Conservation (phyloP, 2,888 invertebrate genomes). For the Stenurella melanura region DNA sequence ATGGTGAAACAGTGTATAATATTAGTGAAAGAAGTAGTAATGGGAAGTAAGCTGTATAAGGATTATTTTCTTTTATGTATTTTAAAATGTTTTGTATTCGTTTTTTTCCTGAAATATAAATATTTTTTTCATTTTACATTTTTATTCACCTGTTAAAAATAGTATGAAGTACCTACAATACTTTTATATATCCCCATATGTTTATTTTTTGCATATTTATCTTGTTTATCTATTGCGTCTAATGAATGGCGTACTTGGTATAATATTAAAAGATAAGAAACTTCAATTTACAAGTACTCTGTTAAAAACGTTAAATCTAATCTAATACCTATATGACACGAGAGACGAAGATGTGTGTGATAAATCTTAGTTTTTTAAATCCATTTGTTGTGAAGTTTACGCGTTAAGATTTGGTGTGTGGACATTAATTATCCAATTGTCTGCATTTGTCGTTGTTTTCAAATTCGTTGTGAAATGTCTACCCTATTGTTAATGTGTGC, state of each 20-base stretch:
- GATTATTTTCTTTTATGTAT: no score
- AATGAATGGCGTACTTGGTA: not conserved
- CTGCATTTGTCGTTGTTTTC: not conserved
- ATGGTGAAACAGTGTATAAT: no score
- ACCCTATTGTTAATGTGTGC: not conserved
- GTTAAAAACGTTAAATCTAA: not conserved
- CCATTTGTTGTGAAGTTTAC: not conserved
- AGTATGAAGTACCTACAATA: no score
- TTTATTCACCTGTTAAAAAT: no score
- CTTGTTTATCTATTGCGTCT: not conserved
- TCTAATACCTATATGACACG: not conserved
- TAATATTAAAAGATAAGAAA: not conserved
- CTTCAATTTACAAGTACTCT: not conserved
- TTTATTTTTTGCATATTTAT: slow-evolving; percentile 1
- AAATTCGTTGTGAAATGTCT: not conserved
- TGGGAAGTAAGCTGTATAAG: no score
- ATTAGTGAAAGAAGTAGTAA: no score
- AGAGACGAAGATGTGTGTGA: not conserved
- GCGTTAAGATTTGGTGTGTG: not conserved
- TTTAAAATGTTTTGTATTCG: no score
- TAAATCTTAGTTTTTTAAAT: not conserved
- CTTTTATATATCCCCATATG: not conserved
- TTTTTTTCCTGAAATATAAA: no score
- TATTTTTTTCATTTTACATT: no score
- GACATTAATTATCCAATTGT: not conserved